Evolutionary conservation across 2,888 invertebrate species (phyloP), one percentile per base, ranked within the genome.

Genomic region (Pandemis cinnamomeana): DNA sequence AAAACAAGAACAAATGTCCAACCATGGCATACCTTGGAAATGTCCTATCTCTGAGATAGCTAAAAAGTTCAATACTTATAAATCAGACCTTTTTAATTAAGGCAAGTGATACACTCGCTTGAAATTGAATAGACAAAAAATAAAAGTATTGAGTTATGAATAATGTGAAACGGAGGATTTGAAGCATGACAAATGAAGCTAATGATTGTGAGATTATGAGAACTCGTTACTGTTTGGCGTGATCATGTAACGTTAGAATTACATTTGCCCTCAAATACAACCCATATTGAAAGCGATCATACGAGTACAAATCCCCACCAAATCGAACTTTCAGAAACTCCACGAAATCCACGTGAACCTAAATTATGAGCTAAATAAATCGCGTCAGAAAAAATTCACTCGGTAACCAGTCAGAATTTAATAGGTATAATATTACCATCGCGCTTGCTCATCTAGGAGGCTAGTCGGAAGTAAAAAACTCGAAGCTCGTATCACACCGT

Each of bases 41-140:
- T 83, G 98, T 98, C 97, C 98, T 96, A 96, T 97, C 97, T 96
- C 97, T 96, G 92, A 97, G 97, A 95, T 97, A 97, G 97, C 98
- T 97, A 94, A 90, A 92, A 92, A 90, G 88, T 80, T 84, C 87
- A 91, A 77, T 76, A 68, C 75, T 58, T 72, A 71, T 75, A 61
- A 60, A 71, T 68, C 69, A 76, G 63, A 76, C 44, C 58, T 60
- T 55, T 63, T 68, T 76, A 68, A 48, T 36, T 36, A 36, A 36
- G 3, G 20, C 27, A 51, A 48, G 36, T 48, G 46, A 11, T 27
- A 10, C 27, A 58, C 58, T 58, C 27, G 20, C 58, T 58, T 58
- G 1, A 20, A 15, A 27, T 58, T 58, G 11, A 58, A 27, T 27
- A 58, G 4, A 27, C 10, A 58, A 4, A 27, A 58, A 58, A 27